Evolutionary conservation across 1,140 invertebrate genomes (phyloP), one percentile per base, ranked within the genome.

Genomic region (Drosophila ogumai): DNA sequence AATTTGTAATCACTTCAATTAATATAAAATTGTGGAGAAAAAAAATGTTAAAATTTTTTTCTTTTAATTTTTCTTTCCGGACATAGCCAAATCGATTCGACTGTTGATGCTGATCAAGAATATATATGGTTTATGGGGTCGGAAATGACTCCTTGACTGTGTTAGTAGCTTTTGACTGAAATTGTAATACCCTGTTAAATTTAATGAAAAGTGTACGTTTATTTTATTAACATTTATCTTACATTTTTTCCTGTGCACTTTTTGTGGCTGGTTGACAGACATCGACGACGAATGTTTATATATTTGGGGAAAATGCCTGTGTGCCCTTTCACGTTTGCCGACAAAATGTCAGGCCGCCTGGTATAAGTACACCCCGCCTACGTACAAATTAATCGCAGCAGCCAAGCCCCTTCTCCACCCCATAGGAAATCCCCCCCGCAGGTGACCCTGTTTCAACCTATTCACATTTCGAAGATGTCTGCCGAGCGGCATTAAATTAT

Each of bases 401-500:
- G 19, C 59, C 43, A 36, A 32, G 31, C 36, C 36, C 38, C 15
- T 25, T 44, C 32, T 3, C 9, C 22, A 17, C 9, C 58, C 25
- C 25, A 17, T 19, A 15, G 13, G 34, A 17, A 38, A 34, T 28
- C 19, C 31, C 49, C 22, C 22, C 38, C 31, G 28, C 12, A 12
- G 38, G 15, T 76, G 81, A 80, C 81, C 81, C 81, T 72, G 65
- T 50, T 66, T 38, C 38, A 84, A 84, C 81, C 81, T 80, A 67
- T 84, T 84, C 81, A 84, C 81, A 84, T 84, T 84, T 84, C 52
- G 60, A 55, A 75, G 80, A 82, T 69, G 77, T 55, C 68, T 74
- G 63, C 68, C 61, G 77, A 75, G 69, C 80, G 55, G 80, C 69
- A 69, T 79, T 82, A 78, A 75, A 68, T 74, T 81, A 77, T 77